Evolutionary conservation across 2,797 vertebrate genomes (phyloP), one percentile per base, ranked within the genome.

Genomic region (Sebastes cheni): DNA sequence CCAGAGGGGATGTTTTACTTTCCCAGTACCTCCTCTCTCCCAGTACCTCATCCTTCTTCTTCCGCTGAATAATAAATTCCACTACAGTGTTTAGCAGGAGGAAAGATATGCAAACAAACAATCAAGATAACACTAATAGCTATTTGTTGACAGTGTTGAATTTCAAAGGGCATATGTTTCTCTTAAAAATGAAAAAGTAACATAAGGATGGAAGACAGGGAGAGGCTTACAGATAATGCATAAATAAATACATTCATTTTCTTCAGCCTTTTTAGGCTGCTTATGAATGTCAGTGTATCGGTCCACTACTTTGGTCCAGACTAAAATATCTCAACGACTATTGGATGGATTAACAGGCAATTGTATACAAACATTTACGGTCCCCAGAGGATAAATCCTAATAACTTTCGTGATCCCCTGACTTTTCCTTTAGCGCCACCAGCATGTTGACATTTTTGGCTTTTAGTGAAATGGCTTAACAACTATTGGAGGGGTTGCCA

Each of bases 1-100:
- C 85, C 81, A 80, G 54, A 61, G 6, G 10, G 18, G 9, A 27
- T 42, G 50, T 36, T 81, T 61, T 75, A 46, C 61, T 84, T 83
- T 75, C n/a, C 58, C 61, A 60, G 27, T 22, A 2, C 46, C 64
- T 71, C 46, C 16, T 52, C 54, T 72, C 58, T 55, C 64, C 39
- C 29, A 50, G 46, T 23, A 10, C 12, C 11, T 67, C 46, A 59
- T 72, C 22, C 11, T 32, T 72, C 64, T 39, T 79, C 25, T 50
- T 27, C 5, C 12, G 4, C n/a, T 32, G 13, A 59, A 55, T 77
- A 74, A 72, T 20, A 65, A 54, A 77, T 65, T 72, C 42, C 46
- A 65, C 16, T 29, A 18, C 59, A n/a, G 25, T 36, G 18, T 50
- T 66, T 2, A 34, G 18, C 36, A 13, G 6, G 11, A 67, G 25